Percentiles rank a stretch among this genome's conserved stretches.
phyloP scores from a whole-genome alignment of 1,140 invertebrate species.

The Cephus cinctus region DNA sequence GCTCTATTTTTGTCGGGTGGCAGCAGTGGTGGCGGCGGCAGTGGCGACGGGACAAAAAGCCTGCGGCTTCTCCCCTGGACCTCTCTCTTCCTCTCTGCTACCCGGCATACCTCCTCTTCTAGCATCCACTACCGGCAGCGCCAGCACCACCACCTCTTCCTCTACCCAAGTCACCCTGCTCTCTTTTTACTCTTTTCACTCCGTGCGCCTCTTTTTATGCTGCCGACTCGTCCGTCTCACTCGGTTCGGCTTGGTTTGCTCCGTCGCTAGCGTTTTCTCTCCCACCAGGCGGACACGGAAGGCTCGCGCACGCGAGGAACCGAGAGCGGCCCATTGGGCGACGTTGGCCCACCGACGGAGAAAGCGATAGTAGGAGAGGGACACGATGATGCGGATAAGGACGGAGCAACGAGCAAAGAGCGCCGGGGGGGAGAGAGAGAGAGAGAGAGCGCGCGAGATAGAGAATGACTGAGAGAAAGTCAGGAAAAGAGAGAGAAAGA shows the following conservation, averaged over 20 bases:
- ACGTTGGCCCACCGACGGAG: constrained; percentile 15
- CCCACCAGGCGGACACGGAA: constrained; percentile 9
- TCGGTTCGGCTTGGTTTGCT: constrained; percentile 12
- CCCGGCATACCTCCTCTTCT: constrained; percentile 12
- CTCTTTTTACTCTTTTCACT: constrained; percentile 30
- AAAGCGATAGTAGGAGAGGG: constrained; percentile 15
- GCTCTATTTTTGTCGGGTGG: constrained; percentile 47
- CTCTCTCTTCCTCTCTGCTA: constrained; percentile 17
- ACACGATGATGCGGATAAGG: constrained; percentile 28
- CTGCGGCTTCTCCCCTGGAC: constrained; percentile 43
- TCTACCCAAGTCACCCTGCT: constrained; percentile 10
- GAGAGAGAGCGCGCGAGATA: constrained; percentile 34
- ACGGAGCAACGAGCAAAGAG: constrained; percentile 16
- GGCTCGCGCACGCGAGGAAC: constrained; percentile 6
- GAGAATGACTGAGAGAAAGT: too few species aligned
- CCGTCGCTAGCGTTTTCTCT: constrained; percentile 13
- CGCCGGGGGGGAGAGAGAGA: constrained; percentile 23
- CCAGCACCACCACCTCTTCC: neutral
- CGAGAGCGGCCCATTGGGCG: constrained; percentile 30
- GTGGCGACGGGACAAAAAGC: constrained; percentile 49
- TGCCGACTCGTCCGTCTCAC: constrained; percentile 16
- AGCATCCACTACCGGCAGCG: constrained; percentile 6
- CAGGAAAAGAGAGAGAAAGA: constrained; percentile 32
- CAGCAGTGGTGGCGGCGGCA: constrained; percentile 22
- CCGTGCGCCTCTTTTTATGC: constrained; percentile 37